Evolutionary conservation across 2,888 invertebrate species (phyloP).

Genomic region (Leptopterna dolabrata): DNA sequence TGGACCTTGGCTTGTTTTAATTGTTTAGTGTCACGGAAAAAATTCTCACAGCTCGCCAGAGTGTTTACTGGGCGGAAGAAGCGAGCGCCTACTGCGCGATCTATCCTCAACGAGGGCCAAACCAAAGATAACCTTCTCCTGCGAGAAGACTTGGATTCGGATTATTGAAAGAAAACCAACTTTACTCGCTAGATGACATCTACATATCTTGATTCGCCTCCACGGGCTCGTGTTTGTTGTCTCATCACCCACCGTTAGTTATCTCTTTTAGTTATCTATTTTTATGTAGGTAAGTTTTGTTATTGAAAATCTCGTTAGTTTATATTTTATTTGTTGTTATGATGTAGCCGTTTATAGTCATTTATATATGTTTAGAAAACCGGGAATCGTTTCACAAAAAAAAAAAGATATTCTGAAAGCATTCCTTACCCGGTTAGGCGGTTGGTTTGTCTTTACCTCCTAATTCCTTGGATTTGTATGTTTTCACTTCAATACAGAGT

Average conservation of each 20-base stretch:
- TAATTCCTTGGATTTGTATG: no score
- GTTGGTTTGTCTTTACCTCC: no score
- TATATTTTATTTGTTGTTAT: background rate
- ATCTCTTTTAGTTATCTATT: background rate
- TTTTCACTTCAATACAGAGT: no score
- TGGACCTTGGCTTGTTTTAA: background rate
- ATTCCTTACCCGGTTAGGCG: no score
- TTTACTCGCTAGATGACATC: background rate
- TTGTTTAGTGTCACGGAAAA: conserved; percentile 79
- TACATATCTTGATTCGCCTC: background rate
- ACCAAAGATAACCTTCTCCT: conserved; percentile 62
- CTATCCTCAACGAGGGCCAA: conserved; percentile 61
- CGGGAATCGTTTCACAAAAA: no score
- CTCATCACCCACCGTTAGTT: background rate
- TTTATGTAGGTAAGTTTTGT: background rate
- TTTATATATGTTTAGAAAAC: background rate
- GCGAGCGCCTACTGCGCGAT: conserved; percentile 62
- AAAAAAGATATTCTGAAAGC: background rate
- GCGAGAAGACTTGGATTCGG: conserved; percentile 60
- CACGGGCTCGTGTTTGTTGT: background rate
- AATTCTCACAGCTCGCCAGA: conserved; percentile 82
- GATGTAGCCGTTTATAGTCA: background rate
- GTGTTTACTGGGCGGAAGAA: conserved; percentile 78
- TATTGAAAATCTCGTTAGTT: background rate
- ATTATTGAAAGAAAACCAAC: conserved; percentile 40